Evolutionary conservation across 2,113 vertebrate species (phyloP), one percentile per base, ranked within the genome.

Genomic region (Scomber japonicus): DNA sequence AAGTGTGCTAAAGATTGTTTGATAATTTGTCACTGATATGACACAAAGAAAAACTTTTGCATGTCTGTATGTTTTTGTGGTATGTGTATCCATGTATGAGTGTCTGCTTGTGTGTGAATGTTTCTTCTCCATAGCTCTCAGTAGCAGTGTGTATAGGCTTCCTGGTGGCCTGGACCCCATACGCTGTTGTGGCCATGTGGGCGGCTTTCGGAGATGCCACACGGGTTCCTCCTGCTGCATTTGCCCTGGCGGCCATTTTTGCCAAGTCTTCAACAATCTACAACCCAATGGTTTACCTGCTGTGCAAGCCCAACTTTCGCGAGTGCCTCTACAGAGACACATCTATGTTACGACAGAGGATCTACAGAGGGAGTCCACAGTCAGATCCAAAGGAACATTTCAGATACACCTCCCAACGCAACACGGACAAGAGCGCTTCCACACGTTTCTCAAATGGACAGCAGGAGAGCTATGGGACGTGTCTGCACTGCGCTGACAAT

Each of bases 241-340:
- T 96, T 0, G 96, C 96, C 82, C 55, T 96, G 3, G 96, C 95
- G 0, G 94, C 96, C 0, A 48, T 88, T 15, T 95, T 94, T 44
- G 96, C 96, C 82, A 97, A 97, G 85, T 95, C 96, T 63, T 97
- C 96, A 0, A 96, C 96, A 0, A 90, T 96, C 88, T 96, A 97
- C 94, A 97, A 96, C 88, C 96, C 96, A 0, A 31, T 96, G 78
- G 91, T 96, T 63, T 95, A 95, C 83, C 94, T 97, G 88, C 86
- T 96, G 17, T 91, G 95, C 70, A 96, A 97, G 78, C 96, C 96
- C 55, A 97, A 90, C 90, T 97, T 96, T 65, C 95, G 96, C 0
- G 90, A 81, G 82, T 93, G 93, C 60, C 89, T 97, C 3, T 92
- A 77, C 75, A 81, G 83, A 68, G 91, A 94, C 75, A 89, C 90